Base-by-base conservation (phyloP, 2,888 invertebrate genomes). In the Chrysolina americana region DNA sequence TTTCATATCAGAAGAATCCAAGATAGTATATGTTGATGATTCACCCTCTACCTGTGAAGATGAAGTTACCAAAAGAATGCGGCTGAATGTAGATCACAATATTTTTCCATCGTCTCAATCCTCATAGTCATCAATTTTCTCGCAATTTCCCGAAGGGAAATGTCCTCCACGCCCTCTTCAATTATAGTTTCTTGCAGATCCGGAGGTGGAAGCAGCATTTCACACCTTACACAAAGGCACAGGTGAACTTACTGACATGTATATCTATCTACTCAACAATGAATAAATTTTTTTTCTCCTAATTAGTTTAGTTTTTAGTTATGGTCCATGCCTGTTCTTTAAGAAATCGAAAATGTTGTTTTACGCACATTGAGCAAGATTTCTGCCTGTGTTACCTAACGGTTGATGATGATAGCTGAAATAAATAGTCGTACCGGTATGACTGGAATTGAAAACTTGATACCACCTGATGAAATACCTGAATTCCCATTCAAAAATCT, bases 401-500 rank as follows among this genome's bases (percentile, higher is more conserved):
- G 23, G 19, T 59, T 19, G 4, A 59, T 59, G 3, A 17, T 59
- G 59, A 21, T 21, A 10, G 59, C 59, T 21, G 59, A 59, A 59
- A 59, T 59, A 13, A 59, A 59, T 59, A 23, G 59, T 5, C 59
- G 59, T 21, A 59, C 59, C 59, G 23, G 23, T 59, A 17, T 59
- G 23, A 9, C 59, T 23, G 59, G 28, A 21, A 2, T 17, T 15
- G 53, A 53, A 15, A 17, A 53, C 10, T 53, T 53, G n/a, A 53
- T 53, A 9, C 53, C 53, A 53, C n/a, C 53, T 15, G 53, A 53
- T 28, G 28, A n/a, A n/a, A 28, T 28, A 28, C 5, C 28, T 5
- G 2, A 5, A 5, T 28, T 28, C 5, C 5, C 5, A 2, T 3
- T 28, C 2, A 28, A 28, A 28, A 28, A 3, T 28, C 28, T 2